phyloP scores from a whole-genome alignment of 2,888 invertebrate genomes.

The Lucinisca nassula region DNA sequence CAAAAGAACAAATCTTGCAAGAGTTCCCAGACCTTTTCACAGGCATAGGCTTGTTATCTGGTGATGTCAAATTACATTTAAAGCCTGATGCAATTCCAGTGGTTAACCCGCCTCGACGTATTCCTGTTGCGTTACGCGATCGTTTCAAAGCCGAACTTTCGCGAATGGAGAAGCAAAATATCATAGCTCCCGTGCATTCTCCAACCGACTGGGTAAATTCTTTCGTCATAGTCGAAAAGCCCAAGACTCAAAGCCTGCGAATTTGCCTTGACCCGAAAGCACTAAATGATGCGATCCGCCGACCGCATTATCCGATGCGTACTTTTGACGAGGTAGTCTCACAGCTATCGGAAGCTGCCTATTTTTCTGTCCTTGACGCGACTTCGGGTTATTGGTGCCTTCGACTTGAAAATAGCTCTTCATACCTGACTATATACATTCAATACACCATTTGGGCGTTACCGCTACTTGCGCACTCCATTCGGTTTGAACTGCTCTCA shows the following conservation, averaged over 20 bases:
- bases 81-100: slow-evolving; percentile 14
- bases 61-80: no score
- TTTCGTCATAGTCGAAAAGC: slow-evolving; percentile 30
- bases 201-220: slow-evolving; percentile 37
- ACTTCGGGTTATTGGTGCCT: slow-evolving; percentile 55
- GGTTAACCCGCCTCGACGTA: slow-evolving; percentile 14
- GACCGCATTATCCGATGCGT: slow-evolving; percentile 62
- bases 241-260: slow-evolving; percentile 21
- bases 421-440: slow-evolving; percentile 58
- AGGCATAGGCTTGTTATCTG: no score
- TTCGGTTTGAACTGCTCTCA: no score
- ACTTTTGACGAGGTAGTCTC: no score
- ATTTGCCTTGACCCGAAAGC: slow-evolving; percentile 60
- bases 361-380: slow-evolving; percentile 34
- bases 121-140: slow-evolving; percentile 5
- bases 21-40: no score
- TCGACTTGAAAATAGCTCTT: slow-evolving; percentile 48
- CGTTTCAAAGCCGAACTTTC: slow-evolving; percentile 12
- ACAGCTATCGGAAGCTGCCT: slow-evolving; percentile 19
- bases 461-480: slow-evolving; percentile 49
- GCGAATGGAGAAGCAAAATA: slow-evolving; percentile 20
- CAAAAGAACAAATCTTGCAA: no score
- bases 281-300: slow-evolving; percentile 52
- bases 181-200: slow-evolving; percentile 20
- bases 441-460: slow-evolving; percentile 52